Percentiles rank a stretch among this genome's conserved stretches.
phyloP scores from a whole-genome alignment of 1,140 invertebrate species.

The Pentalonia nigronervosa region DNA sequence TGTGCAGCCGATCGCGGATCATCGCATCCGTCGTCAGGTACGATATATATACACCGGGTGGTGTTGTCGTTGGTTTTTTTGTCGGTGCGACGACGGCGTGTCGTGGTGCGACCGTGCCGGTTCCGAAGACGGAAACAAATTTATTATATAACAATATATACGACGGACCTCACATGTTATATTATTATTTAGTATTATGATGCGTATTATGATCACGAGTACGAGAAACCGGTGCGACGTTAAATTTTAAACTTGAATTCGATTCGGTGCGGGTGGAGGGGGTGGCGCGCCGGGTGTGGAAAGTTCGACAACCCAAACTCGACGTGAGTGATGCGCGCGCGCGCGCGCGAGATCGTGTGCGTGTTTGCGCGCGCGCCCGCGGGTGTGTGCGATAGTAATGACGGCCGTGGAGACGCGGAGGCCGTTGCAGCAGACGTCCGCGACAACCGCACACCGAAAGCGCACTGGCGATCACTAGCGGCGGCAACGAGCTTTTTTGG shows the following conservation, averaged over 20 bases:
- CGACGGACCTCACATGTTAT: neutral
- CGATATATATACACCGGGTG: neutral
- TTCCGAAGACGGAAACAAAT: neutral
- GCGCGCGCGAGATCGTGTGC: neutral
- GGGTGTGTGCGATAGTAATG: neutral
- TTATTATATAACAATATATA: neutral
- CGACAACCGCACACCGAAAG: slow-evolving; percentile 53
- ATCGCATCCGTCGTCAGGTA: neutral
- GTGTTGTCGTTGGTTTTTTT: neutral
- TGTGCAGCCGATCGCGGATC: neutral
- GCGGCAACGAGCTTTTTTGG: slow-evolving; percentile 53
- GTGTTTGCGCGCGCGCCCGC: too few relatives aligned
- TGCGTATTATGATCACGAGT: neutral
- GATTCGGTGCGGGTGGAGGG: neutral
- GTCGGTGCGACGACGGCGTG: neutral
- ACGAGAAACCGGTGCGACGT: neutral
- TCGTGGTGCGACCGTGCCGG: neutral
- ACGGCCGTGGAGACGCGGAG: slow-evolving; percentile 1
- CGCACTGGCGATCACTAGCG: slow-evolving; percentile 57
- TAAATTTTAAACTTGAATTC: neutral
- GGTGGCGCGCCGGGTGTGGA: too few relatives aligned
- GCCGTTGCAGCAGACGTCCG: slow-evolving; percentile 40
- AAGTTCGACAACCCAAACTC: neutral
- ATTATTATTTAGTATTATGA: neutral
- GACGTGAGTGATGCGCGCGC: neutral